phyloP scores from a whole-genome alignment of 2,113 vertebrate genomes.

The Tamias sibiricus region DNA sequence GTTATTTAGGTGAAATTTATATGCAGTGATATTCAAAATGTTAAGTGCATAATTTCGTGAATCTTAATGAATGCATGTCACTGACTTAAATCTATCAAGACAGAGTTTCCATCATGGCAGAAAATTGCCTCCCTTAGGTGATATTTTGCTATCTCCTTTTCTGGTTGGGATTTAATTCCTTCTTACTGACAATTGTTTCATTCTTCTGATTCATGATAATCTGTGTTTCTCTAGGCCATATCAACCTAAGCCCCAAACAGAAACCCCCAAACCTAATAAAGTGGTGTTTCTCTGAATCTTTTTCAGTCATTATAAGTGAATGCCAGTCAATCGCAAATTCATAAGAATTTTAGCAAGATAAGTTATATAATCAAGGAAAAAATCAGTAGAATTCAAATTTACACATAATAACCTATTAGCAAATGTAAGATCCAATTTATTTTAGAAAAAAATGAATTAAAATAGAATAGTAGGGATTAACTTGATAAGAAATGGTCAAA shows the following conservation, averaged over 20 bases:
- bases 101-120: neutral
- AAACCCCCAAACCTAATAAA: neutral
- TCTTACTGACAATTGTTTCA: neutral
- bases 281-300: neutral
- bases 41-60: neutral
- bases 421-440: neutral
- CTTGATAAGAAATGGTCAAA: constrained; percentile 31
- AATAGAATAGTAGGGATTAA: neutral
- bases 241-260: neutral
- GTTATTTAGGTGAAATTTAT: constrained; percentile 3
- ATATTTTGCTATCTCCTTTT: neutral
- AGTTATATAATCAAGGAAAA: neutral
- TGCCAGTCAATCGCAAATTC: neutral
- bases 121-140: neutral
- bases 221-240: neutral
- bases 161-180: neutral
- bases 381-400: neutral
- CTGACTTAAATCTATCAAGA: neutral
- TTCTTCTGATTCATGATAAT: neutral
- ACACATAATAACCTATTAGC: neutral
- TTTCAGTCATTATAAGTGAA: neutral
- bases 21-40: neutral
- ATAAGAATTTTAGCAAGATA: neutral
- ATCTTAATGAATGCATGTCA: neutral
- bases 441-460: neutral